Evolutionary conservation across 1,140 invertebrate genomes (phyloP).

Genomic region (Onthophagus taurus): DNA sequence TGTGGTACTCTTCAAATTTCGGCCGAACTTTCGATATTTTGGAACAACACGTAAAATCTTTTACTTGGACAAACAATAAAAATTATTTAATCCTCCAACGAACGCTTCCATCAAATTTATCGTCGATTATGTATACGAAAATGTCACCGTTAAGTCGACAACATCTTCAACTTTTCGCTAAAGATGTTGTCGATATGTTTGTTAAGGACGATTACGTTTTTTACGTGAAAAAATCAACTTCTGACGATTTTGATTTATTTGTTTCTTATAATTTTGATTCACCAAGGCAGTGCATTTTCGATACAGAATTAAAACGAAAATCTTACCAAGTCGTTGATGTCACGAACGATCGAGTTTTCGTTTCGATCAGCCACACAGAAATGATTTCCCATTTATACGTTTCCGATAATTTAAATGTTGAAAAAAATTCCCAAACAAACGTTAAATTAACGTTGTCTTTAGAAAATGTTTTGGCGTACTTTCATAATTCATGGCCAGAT

Average conservation of each 20-base stretch:
- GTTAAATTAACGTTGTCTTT: conserved; percentile 69
- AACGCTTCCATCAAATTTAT: conserved; percentile 50
- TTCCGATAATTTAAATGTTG: conserved; percentile 49
- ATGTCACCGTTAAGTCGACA: conserved; percentile 33
- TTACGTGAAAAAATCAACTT: conserved; percentile 52
- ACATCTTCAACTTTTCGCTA: conserved; percentile 41
- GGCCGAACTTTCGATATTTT: conserved; percentile 59
- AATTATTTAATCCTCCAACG: conserved; percentile 57
- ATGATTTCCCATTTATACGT: conserved; percentile 69
- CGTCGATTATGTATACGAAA: conserved; percentile 48
- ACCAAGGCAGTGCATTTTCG: conserved; percentile 66
- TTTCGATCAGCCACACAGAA: conserved; percentile 73
- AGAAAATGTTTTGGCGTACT: conserved; percentile 73
- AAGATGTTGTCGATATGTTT: conserved; percentile 70
- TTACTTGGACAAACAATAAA: conserved; percentile 53
- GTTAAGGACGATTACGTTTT: conserved; percentile 78
- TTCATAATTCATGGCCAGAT: conserved; percentile 71
- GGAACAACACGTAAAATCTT: conserved; percentile 65
- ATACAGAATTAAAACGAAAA: conserved; percentile 51
- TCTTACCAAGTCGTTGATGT: conserved; percentile 81
- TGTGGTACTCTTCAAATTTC: conserved; percentile 67
- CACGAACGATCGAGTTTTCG: conserved; percentile 65
- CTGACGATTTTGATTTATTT: conserved; percentile 60
- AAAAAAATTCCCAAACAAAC: conserved; percentile 44
- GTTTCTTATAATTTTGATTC: conserved; percentile 63